phyloP scores from a whole-genome alignment of 2,888 invertebrate species.

The Drosophila rubida region DNA sequence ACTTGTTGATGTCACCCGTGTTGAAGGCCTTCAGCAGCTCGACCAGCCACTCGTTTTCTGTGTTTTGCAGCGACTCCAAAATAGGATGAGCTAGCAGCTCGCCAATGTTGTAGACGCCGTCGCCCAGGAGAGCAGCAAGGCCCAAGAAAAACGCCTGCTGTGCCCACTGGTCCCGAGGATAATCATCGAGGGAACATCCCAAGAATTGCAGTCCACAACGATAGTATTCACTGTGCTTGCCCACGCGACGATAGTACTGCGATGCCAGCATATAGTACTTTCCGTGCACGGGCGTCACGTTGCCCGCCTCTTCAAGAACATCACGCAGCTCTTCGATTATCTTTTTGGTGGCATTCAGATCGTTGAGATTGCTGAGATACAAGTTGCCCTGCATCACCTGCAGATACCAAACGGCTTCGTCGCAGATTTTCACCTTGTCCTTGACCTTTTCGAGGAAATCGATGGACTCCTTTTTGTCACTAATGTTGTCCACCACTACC shows the following conservation, averaged over 20 bases:
- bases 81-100: constrained; percentile 98
- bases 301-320: constrained; percentile 94
- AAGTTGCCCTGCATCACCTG: constrained; percentile 93
- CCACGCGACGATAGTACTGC: constrained; percentile 92
- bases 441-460: constrained; percentile 95
- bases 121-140: constrained; percentile 96
- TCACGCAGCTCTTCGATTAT: constrained; percentile 94
- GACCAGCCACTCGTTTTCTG: constrained; percentile 93
- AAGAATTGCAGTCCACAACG: constrained; percentile 94
- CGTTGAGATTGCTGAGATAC: constrained; percentile 90
- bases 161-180: constrained; percentile 88
- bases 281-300: constrained; percentile 96
- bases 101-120: constrained; percentile 98
- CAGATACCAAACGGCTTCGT: constrained; percentile 91
- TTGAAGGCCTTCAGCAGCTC: constrained; percentile 95
- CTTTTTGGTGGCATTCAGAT: constrained; percentile 91
- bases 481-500: constrained; percentile 90
- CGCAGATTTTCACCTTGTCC: constrained; percentile 93
- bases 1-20: constrained; percentile 91
- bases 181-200: constrained; percentile 90
- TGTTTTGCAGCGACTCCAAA: constrained; percentile 92
- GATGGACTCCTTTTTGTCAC: constrained; percentile 93
- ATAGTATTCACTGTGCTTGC: constrained; percentile 97
- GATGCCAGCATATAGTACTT: constrained; percentile 97
- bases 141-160: constrained; percentile 96